Base-by-base conservation (phyloP, 2,888 invertebrate genomes). In the Sarcophaga variegata region DNA sequence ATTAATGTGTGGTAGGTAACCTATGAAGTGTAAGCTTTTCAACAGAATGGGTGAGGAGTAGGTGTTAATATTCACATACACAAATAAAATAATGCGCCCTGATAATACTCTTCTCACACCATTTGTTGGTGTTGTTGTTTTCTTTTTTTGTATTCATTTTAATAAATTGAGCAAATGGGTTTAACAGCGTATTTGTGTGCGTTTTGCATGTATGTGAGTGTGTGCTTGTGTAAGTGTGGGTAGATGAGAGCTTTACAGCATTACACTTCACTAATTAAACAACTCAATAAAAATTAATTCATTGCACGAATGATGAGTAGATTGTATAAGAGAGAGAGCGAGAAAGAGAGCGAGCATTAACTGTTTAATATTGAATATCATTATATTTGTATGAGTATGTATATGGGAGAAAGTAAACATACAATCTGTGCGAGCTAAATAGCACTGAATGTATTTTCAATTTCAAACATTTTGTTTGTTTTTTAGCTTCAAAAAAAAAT, bases 221-320 rank as follows among this genome's bases (percentile, higher is more conserved):
- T 37, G 2, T 37, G 37, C 8, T 37, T 37, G 20, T 67, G 59
- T 11, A 54, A 20, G 66, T 66, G 80, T 77, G 80, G 80, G 84
- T 71, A 70, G 76, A 81, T 67, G 62, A 60, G 69, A 25, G 25
- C 25, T 54, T 11, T n/a, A 2, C 62, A 20, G 76, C 84, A 85
- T 85, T 76, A 81, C 84, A 85, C 84, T 85, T 85, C 80, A 85
- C 71, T 85, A 81, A 85, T 81, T 85, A 85, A 85, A 71, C 66
- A 85, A 66, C 71, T 81, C 71, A 81, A 85, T 84, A 76, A 81
- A 76, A 76, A 72, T 81, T 81, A 81, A 85, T 85, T 85, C 20
- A 81, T 62, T 76, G 66, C 71, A 76, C 76, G 76, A 71, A 70
- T 71, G 62, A 71, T 54, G 74, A 74, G 12, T 37, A 59, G 17